Evolutionary conservation across 2,797 vertebrate genomes (phyloP), one percentile per base, ranked within the genome.

Genomic region (Danio jaintianensis): DNA sequence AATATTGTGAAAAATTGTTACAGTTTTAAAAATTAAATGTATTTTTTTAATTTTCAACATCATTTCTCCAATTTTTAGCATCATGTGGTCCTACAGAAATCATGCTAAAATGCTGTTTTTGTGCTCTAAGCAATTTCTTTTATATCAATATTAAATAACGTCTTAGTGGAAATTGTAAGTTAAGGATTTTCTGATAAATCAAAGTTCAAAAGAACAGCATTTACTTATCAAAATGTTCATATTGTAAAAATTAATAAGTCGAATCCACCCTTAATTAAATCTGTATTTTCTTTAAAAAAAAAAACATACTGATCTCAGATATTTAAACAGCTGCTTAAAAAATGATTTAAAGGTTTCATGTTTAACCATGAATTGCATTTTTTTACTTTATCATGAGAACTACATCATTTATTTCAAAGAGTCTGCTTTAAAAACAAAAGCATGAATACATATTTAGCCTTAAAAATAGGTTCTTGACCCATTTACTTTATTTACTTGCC

Each of bases 281-380:
- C 3, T 13, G 62, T 50, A 1, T 0, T 5, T 22, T 56, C 11
- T 10, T 12, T 22, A 4, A 0, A 12, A 8, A 10, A 53, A n/a
- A 53, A 29, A 22, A 47, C 7, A 5, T 47, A 16, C 13, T 36
- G 4, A 8, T 11, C 11, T 2, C 15, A 16, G 5, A 40, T 15
- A 2, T 61, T 62, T 9, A 7, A 16, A n/a, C 4, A 0, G 0
- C 38, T 16, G 0, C 9, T 7, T 40, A 40, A 40, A 62, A 5
- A 36, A 45, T 66, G 29, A 45, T 64, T n/a, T 64, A 0, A 47
- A 52, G 4, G 40, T 53, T 64, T 77, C 4, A 77, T 77, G 50
- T 45, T 18, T 43, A 66, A 43, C 13, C 15, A 18, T 40, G 75
- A 63, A 42, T 50, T 8, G 6, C 6, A n/a, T 72, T 3, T 59